Base-by-base conservation (phyloP, 2,113 vertebrate species). In the Hypocryptadius cinnamomeus region DNA sequence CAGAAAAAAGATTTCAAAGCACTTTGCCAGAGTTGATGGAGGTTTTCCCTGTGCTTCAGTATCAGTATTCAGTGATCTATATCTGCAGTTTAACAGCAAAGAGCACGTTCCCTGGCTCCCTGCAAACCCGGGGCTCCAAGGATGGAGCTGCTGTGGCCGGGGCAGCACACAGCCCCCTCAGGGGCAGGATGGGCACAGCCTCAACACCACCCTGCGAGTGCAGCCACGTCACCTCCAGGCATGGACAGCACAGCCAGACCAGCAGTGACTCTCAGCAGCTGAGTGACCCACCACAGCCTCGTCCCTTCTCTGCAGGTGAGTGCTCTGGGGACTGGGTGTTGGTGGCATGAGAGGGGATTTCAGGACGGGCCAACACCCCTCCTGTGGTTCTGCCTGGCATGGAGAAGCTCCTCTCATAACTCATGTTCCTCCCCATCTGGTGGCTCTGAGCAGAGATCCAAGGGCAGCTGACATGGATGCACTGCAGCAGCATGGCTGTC, bases 241-340 rank as follows among this genome's bases (percentile, higher is more conserved):
- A 50, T 0, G 57, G n/a, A 76, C 31, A 85, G 17, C 69, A 18
- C 27, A 31, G 60, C 54, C 64, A 13, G 20, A 39, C 0, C 79
- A 39, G 71, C 59, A 73, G 64, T 28, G 51, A 66, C 14, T 7
- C 22, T 11, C 56, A 37, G 40, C 48, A 5, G 60, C 64, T 68
- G 42, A 63, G 61, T 37, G 53, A 48, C 11, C 42, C 45, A 5
- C 15, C 65, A 17, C 1, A 3, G 0, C 12, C 79, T 61, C 10
- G 1, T 22, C 64, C 3, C 0, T 31, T 54, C 51, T 59, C 45
- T 25, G 20, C 13, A 92, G 92, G 86, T 86, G 87, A 92, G 91
- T 31, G 64, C 0, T 0, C 39, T 13, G 2, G 0, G 35, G 17
- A 6, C 22, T 6, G 56, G 35, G n/a, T 0, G 4, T 44, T 17